phyloP scores from a whole-genome alignment of 2,888 invertebrate genomes.

The Synanthedon vespiformis region DNA sequence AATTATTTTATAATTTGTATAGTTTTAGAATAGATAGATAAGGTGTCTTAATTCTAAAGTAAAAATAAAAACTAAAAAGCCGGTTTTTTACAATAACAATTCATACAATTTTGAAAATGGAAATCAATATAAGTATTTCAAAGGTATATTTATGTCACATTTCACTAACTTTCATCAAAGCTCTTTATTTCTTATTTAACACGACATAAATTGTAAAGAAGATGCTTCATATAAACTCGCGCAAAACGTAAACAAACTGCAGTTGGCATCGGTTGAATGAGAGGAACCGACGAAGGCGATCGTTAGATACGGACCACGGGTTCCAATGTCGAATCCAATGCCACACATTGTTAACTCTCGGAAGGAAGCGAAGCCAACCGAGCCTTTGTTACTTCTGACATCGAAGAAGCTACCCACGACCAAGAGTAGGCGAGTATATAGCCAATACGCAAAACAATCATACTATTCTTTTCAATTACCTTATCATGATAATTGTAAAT shows the following conservation, averaged over 20 bases:
- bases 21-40: too few species aligned
- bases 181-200: too few species aligned
- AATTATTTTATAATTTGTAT: too few species aligned
- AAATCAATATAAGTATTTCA: too few species aligned
- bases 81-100: too few species aligned
- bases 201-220: too few species aligned
- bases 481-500: neutral
- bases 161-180: too few species aligned
- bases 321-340: slow-evolving; percentile 65
- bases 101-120: too few species aligned
- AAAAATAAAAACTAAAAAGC: too few species aligned
- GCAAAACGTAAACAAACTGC: slow-evolving; percentile 24
- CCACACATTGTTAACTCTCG: slow-evolving; percentile 58
- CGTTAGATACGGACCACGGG: slow-evolving; percentile 51
- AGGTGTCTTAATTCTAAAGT: too few species aligned
- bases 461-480: neutral
- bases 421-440: neutral
- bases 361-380: slow-evolving; percentile 47
- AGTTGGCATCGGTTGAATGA: slow-evolving; percentile 46
- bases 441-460: neutral
- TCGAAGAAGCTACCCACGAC: slow-evolving; percentile 26
- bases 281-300: slow-evolving; percentile 52
- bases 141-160: too few species aligned
- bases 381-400: slow-evolving; percentile 42
- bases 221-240: too few species aligned